These are phyloP conservation scores for Ceratothoa steindachneri DNA, from an alignment of 2,888 invertebrate species.

Conservation along the genomic window DNA sequence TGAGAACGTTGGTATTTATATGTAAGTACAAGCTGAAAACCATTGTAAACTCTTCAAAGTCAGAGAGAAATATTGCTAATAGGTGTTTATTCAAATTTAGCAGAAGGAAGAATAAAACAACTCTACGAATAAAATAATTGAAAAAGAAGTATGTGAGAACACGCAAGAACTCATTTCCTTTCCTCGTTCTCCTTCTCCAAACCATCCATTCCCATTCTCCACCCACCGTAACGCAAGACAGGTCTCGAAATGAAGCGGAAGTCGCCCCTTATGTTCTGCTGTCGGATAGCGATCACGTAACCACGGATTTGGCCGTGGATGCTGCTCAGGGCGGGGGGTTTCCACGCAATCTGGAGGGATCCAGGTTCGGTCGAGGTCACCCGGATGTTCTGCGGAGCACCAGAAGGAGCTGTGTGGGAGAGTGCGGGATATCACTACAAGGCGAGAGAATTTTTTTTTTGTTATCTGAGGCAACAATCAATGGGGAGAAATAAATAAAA, in stretches of 20 bases:
- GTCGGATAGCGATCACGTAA: conserved; percentile 35
- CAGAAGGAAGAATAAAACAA: too few relatives aligned
- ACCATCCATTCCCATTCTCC: too few relatives aligned
- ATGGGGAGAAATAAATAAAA: background rate
- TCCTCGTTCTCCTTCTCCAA: too few relatives aligned
- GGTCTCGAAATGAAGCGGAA: conserved; percentile 49
- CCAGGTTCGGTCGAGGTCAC: conserved; percentile 21
- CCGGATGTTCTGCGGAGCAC: conserved; percentile 29
- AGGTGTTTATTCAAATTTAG: too few relatives aligned
- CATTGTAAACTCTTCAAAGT: too few relatives aligned
- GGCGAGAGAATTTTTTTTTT: background rate
- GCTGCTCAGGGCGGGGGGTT: conserved; percentile 16
- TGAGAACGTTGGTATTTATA: too few relatives aligned
- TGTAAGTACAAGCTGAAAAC: too few relatives aligned
- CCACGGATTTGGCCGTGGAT: conserved; percentile 30
- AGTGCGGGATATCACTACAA: background rate
- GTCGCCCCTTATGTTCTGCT: conserved; percentile 33
- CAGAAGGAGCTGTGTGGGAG: conserved; percentile 41
- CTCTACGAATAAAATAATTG: too few relatives aligned
- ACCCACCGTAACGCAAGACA: conserved; percentile 17
- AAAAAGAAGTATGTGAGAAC: too few relatives aligned
- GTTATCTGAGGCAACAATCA: background rate
- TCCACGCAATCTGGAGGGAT: conserved; percentile 26
- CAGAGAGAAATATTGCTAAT: too few relatives aligned
- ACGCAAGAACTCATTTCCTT: too few relatives aligned